Conservation (phyloP, 2,888 invertebrate species). For the Synergus itoensis region DNA sequence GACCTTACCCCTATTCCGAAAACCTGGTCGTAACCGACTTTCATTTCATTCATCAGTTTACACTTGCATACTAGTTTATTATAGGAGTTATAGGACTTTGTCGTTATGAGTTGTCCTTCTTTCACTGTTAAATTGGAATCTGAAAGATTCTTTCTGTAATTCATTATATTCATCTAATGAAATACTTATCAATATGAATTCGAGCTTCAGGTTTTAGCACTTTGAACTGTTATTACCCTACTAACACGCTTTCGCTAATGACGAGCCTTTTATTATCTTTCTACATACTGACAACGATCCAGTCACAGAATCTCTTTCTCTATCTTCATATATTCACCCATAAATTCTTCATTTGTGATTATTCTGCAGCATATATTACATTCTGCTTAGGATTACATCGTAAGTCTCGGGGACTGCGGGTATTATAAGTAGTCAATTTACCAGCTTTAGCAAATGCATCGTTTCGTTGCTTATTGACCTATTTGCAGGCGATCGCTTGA, state of each 20-base stretch:
- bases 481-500: not conserved
- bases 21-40: slow-evolving; percentile 1
- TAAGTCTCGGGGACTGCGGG: not conserved
- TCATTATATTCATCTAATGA: not conserved
- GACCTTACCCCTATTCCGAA: not conserved
- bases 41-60: slow-evolving; percentile 16
- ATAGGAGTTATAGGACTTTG: not conserved
- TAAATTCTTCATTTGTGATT: slow-evolving; percentile 23
- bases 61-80: not conserved
- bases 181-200: slow-evolving; percentile 3
- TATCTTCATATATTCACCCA: not conserved
- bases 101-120: not conserved
- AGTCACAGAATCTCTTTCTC: not conserved
- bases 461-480: not conserved
- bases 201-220: not conserved
- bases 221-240: slow-evolving; percentile 59
- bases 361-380: not conserved
- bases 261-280: slow-evolving; percentile 50
- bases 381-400: not conserved
- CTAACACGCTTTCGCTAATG: slow-evolving; percentile 64
- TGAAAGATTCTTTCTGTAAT: not conserved
- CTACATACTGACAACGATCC: slow-evolving; percentile 36
- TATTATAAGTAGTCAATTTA: not conserved
- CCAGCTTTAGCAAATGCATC: not conserved
- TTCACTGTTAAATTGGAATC: not conserved